Evolutionary conservation across 2,888 invertebrate genomes (phyloP), one percentile per base, ranked within the genome.

Genomic region (Dynastes maya): DNA sequence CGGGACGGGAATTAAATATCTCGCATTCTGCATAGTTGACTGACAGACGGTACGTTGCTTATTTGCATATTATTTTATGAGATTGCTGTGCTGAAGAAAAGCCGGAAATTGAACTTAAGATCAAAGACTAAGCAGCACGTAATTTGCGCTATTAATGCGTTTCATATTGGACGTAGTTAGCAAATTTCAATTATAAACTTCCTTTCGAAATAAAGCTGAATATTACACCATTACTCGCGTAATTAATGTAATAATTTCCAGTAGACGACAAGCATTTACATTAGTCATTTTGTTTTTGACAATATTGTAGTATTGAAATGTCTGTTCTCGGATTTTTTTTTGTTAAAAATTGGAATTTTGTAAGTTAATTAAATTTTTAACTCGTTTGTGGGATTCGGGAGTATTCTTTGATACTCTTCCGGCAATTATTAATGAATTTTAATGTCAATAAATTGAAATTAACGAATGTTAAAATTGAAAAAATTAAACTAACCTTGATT

Each of bases 21-120:
- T 27, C n/a, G 27, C 2, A 27, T 13, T 13, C 13, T 32, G 29
- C 63, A 27, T 32, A 45, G 16, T 67, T 67, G 67, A 64, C 27
- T 40, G 49, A 67, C 40, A 16, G n/a, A 16, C 29, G 8, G 53
- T 53, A 53, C 11, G 16, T 11, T 70, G 32, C 53, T 70, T 70
- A 70, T 70, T 70, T 70, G 53, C 32, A 32, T 53, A 8, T 11
- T 32, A 70, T 55, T 32, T 51, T 67, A 67, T 67, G 37, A 40
- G 40, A 67, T 22, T 49, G 67, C 67, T 27, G 45, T 45, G 16
- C 8, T 49, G 49, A 67, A 27, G 49, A 67, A 16, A 67, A 45
- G 27, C 45, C 45, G 67, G 67, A 67, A 45, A 49, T 67, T 45
- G 22, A 37, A 37, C n/a, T 8, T 27, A 22, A 45, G 45, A 49